Evolutionary conservation across 2,797 vertebrate species (phyloP), one percentile per base, ranked within the genome.

Genomic region (Lepilemur septentrionalis): DNA sequence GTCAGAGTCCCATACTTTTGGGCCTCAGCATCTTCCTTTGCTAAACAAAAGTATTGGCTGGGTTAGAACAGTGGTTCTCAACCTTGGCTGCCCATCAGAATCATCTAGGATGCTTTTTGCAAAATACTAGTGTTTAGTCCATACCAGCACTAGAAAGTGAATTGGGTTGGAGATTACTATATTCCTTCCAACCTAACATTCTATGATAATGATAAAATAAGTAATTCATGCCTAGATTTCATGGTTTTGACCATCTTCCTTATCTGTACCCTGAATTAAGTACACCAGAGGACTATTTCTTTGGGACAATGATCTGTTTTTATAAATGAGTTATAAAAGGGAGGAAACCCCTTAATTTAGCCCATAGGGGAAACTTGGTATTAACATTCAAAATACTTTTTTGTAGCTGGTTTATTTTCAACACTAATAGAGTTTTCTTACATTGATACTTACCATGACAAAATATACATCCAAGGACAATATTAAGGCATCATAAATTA

Each of bases 261-360:
- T 38, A 59, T 72, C n/a, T 76, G 23, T 1, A 57, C 43, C 25
- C 48, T 69, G 76, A 70, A 76, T 84, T 57, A 57, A 83, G 20
- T 63, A 38, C 70, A 30, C 57, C 63, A 73, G 76, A 50, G n/a
- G 2, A 48, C 61, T 70, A 8, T 80, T 93, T 88, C 55, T 89
- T 52, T 69, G 22, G 35, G 32, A 48, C 55, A 46, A 9, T 59
- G 43, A 59, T 78, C 50, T 92, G 0, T 65, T 63, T 91, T 88
- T 80, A 14, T 57, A 82, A 93, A 63, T 69, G 75, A 86, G 6
- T 73, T 88, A 38, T n/a, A 75, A 87, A 90, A 90, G 83, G n/a
- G 17, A 81, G 11, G 59, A 75, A 65, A 32, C 15, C 32, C 59
- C n/a, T 90, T 84, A 83, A 82, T 73, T 94, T 63, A 46, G n/a